Conservation (phyloP, 2,797 vertebrate genomes). For the Hyperoplus immaculatus region DNA sequence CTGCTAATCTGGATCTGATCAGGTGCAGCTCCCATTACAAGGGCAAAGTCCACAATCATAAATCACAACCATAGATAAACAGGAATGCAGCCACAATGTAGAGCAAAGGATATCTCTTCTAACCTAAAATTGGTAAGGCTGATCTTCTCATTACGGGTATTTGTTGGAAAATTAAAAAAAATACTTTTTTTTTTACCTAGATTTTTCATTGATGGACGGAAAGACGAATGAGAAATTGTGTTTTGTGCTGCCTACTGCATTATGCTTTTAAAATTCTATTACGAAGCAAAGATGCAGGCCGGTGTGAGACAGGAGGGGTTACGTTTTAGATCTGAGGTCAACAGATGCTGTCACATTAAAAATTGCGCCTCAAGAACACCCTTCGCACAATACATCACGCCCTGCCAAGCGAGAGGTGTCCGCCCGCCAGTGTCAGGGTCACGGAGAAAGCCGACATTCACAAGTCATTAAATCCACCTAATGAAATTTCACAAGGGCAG, state of each 20-base stretch:
- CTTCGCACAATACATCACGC: slow-evolving; percentile 79
- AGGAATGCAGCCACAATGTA: slow-evolving; percentile 11
- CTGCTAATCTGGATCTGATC: slow-evolving; percentile 79
- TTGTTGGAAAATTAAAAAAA: not conserved
- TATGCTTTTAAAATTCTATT: slow-evolving; percentile 68
- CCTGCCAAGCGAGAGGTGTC: slow-evolving; percentile 69
- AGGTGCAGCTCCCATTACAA: slow-evolving; percentile 68
- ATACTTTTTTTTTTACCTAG: not conserved
- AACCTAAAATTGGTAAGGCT: slow-evolving; percentile 1
- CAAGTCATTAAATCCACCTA: slow-evolving; percentile 84
- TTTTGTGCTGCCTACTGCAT: slow-evolving; percentile 19
- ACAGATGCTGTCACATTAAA: slow-evolving; percentile 78
- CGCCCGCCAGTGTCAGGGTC: slow-evolving; percentile 78
- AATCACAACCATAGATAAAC: slow-evolving; percentile 37
- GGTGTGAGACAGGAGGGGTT: slow-evolving; percentile 52
- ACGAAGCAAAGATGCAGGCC: slow-evolving; percentile 51
- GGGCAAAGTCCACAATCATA: slow-evolving; percentile 42
- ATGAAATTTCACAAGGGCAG: slow-evolving; percentile 84
- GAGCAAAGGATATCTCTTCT: slow-evolving; percentile 16
- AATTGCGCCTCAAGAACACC: slow-evolving; percentile 71
- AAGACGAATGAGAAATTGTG: slow-evolving; percentile 2
- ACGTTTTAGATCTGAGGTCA: slow-evolving; percentile 74
- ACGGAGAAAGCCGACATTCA: slow-evolving; percentile 78
- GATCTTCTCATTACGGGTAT: not conserved
- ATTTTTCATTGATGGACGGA: not conserved